phyloP scores from a whole-genome alignment of 2,888 invertebrate species.

The Chalcosyrphus nemorum region DNA sequence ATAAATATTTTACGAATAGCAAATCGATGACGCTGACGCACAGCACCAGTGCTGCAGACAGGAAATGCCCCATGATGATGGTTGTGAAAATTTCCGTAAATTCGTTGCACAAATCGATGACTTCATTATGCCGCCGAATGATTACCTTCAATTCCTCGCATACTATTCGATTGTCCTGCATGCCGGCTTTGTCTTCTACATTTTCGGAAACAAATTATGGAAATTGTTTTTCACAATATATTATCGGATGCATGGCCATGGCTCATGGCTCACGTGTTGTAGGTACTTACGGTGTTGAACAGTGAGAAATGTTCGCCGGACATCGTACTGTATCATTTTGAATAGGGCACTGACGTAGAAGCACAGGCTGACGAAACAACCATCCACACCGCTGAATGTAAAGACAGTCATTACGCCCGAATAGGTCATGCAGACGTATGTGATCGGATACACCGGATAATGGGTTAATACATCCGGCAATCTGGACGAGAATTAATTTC shows the following conservation, averaged over 20 bases:
- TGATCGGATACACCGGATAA: slow-evolving; percentile 76
- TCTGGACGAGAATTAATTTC: slow-evolving; percentile 63
- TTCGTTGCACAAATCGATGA: slow-evolving; percentile 80
- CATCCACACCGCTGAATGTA: slow-evolving; percentile 79
- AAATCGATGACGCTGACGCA: slow-evolving; percentile 80
- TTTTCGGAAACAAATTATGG: slow-evolving; percentile 9
- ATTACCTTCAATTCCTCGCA: slow-evolving; percentile 75
- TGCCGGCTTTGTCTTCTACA: slow-evolving; percentile 11
- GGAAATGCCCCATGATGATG: slow-evolving; percentile 80
- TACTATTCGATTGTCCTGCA: slow-evolving; percentile 75
- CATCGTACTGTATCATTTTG: slow-evolving; percentile 78
- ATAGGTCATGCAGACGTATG: slow-evolving; percentile 76
- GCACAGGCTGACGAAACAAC: slow-evolving; percentile 79
- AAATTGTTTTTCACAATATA: slow-evolving; percentile 4
- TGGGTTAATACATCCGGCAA: slow-evolving; percentile 76
- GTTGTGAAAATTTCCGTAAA: slow-evolving; percentile 77
- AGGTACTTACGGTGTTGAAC: slow-evolving; percentile 75
- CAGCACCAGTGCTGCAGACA: slow-evolving; percentile 79
- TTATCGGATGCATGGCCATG: background rate
- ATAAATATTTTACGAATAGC: slow-evolving; percentile 77
- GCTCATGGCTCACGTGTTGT: no score
- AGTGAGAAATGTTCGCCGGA: slow-evolving; percentile 75
- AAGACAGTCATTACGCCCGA: slow-evolving; percentile 79
- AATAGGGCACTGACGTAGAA: slow-evolving; percentile 78
- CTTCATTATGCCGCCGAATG: slow-evolving; percentile 78